Base-by-base conservation (phyloP, 1,140 invertebrate genomes). In the Pogonomyrmex barbatus region DNA sequence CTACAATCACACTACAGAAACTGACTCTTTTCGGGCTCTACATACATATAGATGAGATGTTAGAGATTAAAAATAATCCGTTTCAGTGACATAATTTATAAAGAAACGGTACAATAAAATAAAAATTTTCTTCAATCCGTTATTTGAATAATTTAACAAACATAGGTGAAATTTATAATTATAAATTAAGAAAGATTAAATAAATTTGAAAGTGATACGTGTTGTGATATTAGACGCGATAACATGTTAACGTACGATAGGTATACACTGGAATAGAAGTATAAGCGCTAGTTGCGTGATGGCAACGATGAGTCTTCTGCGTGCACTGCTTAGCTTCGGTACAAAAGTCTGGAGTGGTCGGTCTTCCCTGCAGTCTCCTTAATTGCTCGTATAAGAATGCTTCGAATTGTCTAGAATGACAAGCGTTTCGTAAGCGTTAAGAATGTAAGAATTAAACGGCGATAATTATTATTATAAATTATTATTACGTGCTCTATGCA, bases 331-430 rank as follows among this genome's bases (percentile, higher is more conserved):
- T 96, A 94, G 91, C 96, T 92, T 95, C 95, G 50, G 94, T 95
- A 91, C 95, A 96, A 92, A 94, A 96, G 42, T 96, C 95, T 71
- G 95, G 95, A 78, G 94, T 97, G 87, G 93, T 93, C 85, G 93
- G 96, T 88, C 95, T 95, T 94, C 92, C 97, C 92, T 98, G 98
- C 47, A 98, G 93, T 87, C 97, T 96, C 90, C 97, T 96, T 8
- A 98, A 94, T 91, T 98, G 98, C 88, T 98, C 98, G 93, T 99
- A 99, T 0, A 99, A 95, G 94, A 99, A 99, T 90, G 97, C 96
- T 95, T 99, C 98, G 92, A 99, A 99, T 91, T 97, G 97, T 91
- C 98, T 97, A 97, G 76, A 83, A 78, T 63, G 4, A 73, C 4
- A 58, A 73, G n/a, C n/a, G n/a, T 68, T 47, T 68, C 24, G 60